Base-by-base conservation (phyloP, 2,113 vertebrate genomes). In the Amazona vittata region DNA sequence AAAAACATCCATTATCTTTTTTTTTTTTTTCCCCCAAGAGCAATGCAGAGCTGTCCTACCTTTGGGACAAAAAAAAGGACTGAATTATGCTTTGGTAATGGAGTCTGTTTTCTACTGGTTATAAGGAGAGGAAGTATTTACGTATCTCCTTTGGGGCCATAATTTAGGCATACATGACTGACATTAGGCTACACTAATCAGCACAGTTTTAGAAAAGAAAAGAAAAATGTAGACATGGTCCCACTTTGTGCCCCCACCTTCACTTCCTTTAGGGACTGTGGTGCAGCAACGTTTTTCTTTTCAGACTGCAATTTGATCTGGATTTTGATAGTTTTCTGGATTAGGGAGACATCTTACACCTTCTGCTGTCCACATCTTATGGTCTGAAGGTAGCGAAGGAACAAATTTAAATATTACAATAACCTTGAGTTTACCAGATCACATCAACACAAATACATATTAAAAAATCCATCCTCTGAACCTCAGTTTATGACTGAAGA, bases 151-250 rank as follows among this genome's bases (percentile, higher is more conserved):
- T 62, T 52, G 79, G 64, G 71, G 71, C 67, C 37, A 29, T 90
- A 95, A 88, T 86, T 94, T 88, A 88, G 77, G 46, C 41, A 69
- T 59, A 85, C 44, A 64, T 63, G 75, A 92, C 55, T 86, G 88
- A 85, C 88, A 78, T 77, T 21, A 67, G 55, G 41, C 82, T 88
- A 79, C 49, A 65, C 41, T 68, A 60, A 63, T 78, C 79, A 80
- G 43, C 41, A 59, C 28, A 70, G 41, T 70, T 69, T 73, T 50
- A 62, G 44, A 89, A 62, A 52, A 68, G 14, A 57, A 74, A 87
- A 70, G 28, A 83, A 88, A 44, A 87, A 69, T 43, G 46, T 20
- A 80, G 46, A 64, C 46, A 49, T 2, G 3, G 59, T 88, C 33
- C 33, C 21, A 46, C 31, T 88, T 90, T 14, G 3, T 74, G 22